phyloP scores from a whole-genome alignment of 2,113 vertebrate species.

The Ancistrus triradiatus region DNA sequence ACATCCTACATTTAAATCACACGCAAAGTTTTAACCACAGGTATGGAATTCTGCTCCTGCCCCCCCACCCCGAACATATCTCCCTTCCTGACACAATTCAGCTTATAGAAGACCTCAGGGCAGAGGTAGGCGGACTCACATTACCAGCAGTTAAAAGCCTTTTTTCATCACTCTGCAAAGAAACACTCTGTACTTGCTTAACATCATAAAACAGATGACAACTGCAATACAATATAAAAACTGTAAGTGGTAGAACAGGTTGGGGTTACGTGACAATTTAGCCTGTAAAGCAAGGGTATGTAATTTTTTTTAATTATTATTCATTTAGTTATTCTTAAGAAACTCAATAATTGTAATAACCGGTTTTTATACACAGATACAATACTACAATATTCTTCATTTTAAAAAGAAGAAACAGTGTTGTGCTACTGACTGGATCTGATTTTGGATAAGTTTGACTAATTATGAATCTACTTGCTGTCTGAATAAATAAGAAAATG shows the following conservation, averaged over 20 bases:
- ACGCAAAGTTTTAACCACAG: slow-evolving; percentile 47
- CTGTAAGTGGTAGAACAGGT: not conserved
- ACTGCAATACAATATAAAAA: not conserved
- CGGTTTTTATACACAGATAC: too few species aligned
- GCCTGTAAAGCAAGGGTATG: not conserved
- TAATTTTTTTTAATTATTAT: too few species aligned
- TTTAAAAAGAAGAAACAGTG: too few species aligned
- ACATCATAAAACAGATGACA: not conserved
- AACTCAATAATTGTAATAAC: too few species aligned
- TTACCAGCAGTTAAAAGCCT: slow-evolving; percentile 18
- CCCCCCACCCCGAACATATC: slow-evolving; percentile 25
- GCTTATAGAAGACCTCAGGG: slow-evolving; percentile 1
- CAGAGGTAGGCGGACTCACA: slow-evolving; percentile 17
- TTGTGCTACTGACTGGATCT: too few species aligned
- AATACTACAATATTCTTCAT: too few species aligned
- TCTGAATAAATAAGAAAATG: too few species aligned
- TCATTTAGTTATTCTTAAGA: too few species aligned
- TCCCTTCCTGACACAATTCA: slow-evolving; percentile 34
- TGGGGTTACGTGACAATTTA: not conserved
- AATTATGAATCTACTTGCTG: too few species aligned
- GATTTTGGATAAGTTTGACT: too few species aligned
- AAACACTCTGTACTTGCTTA: slow-evolving; percentile 10
- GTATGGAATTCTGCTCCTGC: slow-evolving; percentile 39
- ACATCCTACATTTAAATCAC: slow-evolving; percentile 45
- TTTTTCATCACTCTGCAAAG: slow-evolving; percentile 18